Conservation (phyloP, 2,113 vertebrate species). For the Girardinichthys multiradiatus region DNA sequence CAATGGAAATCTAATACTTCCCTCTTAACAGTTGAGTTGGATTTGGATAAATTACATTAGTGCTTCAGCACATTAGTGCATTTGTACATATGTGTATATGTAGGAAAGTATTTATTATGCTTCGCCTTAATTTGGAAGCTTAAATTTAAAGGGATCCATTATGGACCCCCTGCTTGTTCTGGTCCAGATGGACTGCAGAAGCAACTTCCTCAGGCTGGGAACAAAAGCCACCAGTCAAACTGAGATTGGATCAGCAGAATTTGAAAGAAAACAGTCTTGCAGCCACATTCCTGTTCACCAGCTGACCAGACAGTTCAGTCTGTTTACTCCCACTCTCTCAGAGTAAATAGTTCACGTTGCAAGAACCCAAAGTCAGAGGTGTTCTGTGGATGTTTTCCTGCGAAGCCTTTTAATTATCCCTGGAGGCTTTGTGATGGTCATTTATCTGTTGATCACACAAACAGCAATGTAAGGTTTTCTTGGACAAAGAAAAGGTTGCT, state of each 20-base stretch:
- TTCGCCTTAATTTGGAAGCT: neutral
- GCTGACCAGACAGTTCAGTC: conserved; percentile 40
- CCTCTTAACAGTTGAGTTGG: neutral
- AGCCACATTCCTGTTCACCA: conserved; percentile 54
- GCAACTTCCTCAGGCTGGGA: conserved; percentile 10
- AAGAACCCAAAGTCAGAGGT: conserved; percentile 24
- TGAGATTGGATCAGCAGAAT: conserved; percentile 17
- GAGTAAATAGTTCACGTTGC: conserved; percentile 28
- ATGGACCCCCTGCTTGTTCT: neutral
- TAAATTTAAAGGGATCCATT: neutral
- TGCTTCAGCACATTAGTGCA: neutral
- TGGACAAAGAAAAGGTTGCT: too few relatives aligned
- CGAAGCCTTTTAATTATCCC: conserved; percentile 7
- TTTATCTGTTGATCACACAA: neutral
- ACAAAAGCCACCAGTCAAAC: conserved; percentile 46
- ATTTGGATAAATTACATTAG: neutral
- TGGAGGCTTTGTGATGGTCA: neutral
- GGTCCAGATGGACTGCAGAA: conserved; percentile 17
- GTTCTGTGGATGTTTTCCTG: conserved; percentile 6
- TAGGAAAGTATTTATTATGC: neutral
- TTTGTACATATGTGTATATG: neutral
- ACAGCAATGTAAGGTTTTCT: neutral
- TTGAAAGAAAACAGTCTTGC: conserved; percentile 34
- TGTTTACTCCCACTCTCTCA: conserved; percentile 47
- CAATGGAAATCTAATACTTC: conserved; percentile 46